Evolutionary conservation across 2,797 vertebrate species (phyloP).

Genomic region (Cygnus olor): DNA sequence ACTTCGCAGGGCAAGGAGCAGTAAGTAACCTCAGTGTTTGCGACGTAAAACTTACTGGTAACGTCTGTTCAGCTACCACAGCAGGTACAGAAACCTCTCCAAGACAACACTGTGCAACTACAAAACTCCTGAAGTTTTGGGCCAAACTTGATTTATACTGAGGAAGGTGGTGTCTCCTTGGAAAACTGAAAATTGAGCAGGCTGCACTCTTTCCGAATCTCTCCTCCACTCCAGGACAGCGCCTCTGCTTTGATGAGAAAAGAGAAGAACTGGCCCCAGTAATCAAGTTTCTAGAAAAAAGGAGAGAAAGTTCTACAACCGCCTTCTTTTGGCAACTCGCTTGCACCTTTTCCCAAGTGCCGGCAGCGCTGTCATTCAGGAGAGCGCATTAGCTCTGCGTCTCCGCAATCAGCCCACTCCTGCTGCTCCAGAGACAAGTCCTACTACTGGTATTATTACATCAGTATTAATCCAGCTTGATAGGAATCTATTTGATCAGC

Average conservation of each 20-base stretch:
- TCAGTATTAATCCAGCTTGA: neutral
- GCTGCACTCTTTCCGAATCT: neutral
- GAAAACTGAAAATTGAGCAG: neutral
- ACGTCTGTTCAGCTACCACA: neutral
- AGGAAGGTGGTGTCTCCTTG: neutral
- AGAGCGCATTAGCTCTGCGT: neutral
- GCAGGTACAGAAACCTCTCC: neutral
- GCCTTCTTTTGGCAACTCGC: neutral
- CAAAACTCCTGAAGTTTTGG: neutral
- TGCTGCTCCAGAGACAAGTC: neutral
- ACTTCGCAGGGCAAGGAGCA: neutral
- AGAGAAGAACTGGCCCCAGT: neutral
- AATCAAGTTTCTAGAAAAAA: neutral
- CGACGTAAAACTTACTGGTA: too few relatives aligned
- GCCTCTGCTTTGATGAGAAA: neutral
- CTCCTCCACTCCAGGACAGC: neutral
- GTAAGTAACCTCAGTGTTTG: rapidly evolving
- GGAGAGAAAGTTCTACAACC: neutral
- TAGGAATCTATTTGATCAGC: neutral
- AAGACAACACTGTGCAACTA: rapidly evolving
- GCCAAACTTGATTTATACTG: neutral
- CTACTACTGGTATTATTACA: neutral
- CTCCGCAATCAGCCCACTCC: too few relatives aligned
- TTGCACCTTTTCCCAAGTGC: neutral
- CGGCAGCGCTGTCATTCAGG: neutral